Conservation (phyloP, 1,140 invertebrate species). For the Drosophila pallidifrons region DNA sequence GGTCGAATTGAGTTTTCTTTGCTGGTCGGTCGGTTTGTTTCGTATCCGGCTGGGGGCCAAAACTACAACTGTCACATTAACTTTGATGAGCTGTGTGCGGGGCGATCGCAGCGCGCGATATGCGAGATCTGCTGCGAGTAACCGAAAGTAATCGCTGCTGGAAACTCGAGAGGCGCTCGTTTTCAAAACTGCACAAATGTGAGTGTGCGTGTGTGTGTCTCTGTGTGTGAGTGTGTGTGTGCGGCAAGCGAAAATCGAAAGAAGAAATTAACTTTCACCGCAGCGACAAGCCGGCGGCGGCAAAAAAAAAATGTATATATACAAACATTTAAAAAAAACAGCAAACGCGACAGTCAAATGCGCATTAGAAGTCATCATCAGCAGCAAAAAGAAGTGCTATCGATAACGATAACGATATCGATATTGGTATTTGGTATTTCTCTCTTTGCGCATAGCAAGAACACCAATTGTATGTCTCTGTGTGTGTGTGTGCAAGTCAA, state of each 20-base stretch:
- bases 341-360: conserved; percentile 55
- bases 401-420: conserved; percentile 23
- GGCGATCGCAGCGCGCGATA: conserved; percentile 40
- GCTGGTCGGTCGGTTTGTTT: conserved; percentile 1
- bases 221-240: conserved; percentile 22
- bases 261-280: conserved; percentile 67
- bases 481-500: conserved; percentile 30
- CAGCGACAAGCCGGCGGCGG: conserved; percentile 44
- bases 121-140: conserved; percentile 27
- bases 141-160: conserved; percentile 70
- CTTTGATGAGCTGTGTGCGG: conserved; percentile 69
- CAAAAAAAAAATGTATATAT: conserved; percentile 1
- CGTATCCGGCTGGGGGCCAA: conserved; percentile 41
- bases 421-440: neutral
- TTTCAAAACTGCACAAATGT: conserved; percentile 66
- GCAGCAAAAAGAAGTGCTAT: conserved; percentile 26
- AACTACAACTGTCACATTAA: conserved; percentile 78
- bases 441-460: neutral
- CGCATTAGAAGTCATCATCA: conserved; percentile 69
- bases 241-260: conserved; percentile 69
- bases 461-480: neutral
- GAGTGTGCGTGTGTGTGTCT: conserved; percentile 19
- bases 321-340: neutral
- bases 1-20: conserved; percentile 17
- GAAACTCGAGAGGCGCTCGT: conserved; percentile 57